Percentiles rank a stretch among this genome's conserved stretches.
These are phyloP conservation scores for Thomomys bottae DNA, from an alignment of 2,113 vertebrate genomes.

Conservation along the genomic window DNA sequence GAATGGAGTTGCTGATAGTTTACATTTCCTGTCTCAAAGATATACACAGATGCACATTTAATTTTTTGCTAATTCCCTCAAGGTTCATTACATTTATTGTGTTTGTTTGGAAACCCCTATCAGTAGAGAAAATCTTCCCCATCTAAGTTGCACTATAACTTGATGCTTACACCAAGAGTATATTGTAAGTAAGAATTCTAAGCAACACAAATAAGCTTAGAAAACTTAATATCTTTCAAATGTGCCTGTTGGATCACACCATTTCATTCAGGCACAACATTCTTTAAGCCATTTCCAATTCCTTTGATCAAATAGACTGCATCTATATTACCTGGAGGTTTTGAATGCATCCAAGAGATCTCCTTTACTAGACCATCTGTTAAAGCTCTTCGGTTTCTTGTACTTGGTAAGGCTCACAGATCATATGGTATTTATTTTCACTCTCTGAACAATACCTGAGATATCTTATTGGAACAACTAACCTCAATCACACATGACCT, in stretches of 20 bases:
- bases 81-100: slow-evolving; percentile 49
- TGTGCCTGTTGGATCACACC: slow-evolving; percentile 50
- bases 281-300: slow-evolving; percentile 64
- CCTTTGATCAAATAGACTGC: slow-evolving; percentile 48
- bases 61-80: slow-evolving; percentile 47
- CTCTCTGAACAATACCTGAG: slow-evolving; percentile 40
- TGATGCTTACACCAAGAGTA: slow-evolving; percentile 38
- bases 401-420: not conserved
- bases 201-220: slow-evolving; percentile 45
- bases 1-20: not conserved
- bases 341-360: slow-evolving; percentile 37
- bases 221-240: slow-evolving; percentile 69
- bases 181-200: slow-evolving; percentile 68
- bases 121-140: slow-evolving; percentile 58
- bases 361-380: slow-evolving; percentile 59
- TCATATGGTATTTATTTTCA: not conserved
- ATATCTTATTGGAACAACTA: slow-evolving; percentile 70
- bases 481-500: slow-evolving; percentile 54
- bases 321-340: slow-evolving; percentile 41
- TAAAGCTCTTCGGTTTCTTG: slow-evolving; percentile 9
- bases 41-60: not conserved
- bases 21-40: slow-evolving; percentile 54
- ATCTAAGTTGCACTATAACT: slow-evolving; percentile 24
- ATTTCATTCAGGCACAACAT: slow-evolving; percentile 51
- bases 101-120: slow-evolving; percentile 44